These are phyloP conservation scores for Sinocyclocheilus anshuiensis DNA, from an alignment of 2,113 vertebrate species.

Conservation along the genomic window DNA sequence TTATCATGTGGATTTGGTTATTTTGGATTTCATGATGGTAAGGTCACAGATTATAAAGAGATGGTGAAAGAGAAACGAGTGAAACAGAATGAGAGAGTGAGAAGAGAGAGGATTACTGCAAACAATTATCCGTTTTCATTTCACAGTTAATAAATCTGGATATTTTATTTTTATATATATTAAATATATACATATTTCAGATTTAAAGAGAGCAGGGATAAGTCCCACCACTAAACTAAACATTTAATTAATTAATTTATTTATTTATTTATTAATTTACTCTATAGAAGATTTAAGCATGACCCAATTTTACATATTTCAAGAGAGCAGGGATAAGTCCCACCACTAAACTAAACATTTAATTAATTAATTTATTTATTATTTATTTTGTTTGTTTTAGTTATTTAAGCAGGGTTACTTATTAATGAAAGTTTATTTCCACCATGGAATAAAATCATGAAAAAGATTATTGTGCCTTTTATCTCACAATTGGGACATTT, in stretches of 20 bases:
- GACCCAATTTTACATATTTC: not conserved
- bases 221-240: not conserved
- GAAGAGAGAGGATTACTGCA: slow-evolving; percentile 1
- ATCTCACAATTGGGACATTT: no score
- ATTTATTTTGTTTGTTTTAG: not conserved
- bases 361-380: not conserved
- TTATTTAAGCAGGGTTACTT: no score
- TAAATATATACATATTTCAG: slow-evolving; percentile 12
- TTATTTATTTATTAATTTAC: not conserved
- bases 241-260: not conserved
- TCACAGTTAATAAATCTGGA: slow-evolving; percentile 17
- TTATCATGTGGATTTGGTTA: slow-evolving; percentile 28
- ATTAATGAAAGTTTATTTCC: no score
- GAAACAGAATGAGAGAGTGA: not conserved
- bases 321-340: not conserved
- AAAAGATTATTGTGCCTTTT: no score
- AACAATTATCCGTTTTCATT: slow-evolving; percentile 18
- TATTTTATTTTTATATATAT: no score
- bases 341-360: not conserved
- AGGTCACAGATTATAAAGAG: slow-evolving; percentile 21
- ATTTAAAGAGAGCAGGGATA: not conserved
- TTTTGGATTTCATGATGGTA: not conserved
- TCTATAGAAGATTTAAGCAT: not conserved
- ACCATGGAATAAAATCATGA: no score
- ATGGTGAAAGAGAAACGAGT: not conserved